Percentiles rank a stretch among this genome's conserved stretches.
phyloP scores from a whole-genome alignment of 2,888 invertebrate genomes.

The Biston betularia region DNA sequence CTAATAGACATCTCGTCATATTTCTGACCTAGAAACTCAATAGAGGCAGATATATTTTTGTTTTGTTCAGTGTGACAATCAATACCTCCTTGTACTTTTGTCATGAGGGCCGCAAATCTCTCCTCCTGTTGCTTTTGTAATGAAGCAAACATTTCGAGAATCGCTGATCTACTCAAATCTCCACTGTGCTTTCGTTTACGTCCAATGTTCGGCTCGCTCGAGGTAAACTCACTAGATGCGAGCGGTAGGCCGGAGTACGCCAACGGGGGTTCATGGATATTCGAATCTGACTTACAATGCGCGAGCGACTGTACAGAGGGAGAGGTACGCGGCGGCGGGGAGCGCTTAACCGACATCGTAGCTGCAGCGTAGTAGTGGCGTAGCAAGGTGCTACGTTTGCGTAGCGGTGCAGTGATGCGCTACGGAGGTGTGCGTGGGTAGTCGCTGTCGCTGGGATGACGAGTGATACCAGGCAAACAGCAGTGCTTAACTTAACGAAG shows the following conservation, averaged over 20 bases:
- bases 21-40: constrained; percentile 14
- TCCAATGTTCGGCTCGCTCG: background rate
- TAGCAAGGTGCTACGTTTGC: too few species aligned
- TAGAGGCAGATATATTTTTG: constrained; percentile 2
- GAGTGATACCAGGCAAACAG: background rate
- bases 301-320: background rate
- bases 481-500: background rate
- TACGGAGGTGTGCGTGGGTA: background rate
- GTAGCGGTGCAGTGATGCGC: background rate
- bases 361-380: background rate
- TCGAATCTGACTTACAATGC: constrained; percentile 1
- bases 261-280: background rate
- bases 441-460: background rate
- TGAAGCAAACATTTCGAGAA: background rate
- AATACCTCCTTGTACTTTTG: constrained; percentile 7
- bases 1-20: constrained; percentile 5
- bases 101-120: constrained; percentile 2
- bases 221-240: background rate
- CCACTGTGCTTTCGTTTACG: background rate
- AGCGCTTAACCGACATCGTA: constrained; percentile 4
- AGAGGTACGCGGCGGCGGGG: background rate
- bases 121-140: constrained; percentile 3
- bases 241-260: background rate
- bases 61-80: constrained; percentile 9
- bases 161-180: background rate